Evolutionary conservation across 2,888 invertebrate species (phyloP).

Genomic region (Ernsta delagoae): DNA sequence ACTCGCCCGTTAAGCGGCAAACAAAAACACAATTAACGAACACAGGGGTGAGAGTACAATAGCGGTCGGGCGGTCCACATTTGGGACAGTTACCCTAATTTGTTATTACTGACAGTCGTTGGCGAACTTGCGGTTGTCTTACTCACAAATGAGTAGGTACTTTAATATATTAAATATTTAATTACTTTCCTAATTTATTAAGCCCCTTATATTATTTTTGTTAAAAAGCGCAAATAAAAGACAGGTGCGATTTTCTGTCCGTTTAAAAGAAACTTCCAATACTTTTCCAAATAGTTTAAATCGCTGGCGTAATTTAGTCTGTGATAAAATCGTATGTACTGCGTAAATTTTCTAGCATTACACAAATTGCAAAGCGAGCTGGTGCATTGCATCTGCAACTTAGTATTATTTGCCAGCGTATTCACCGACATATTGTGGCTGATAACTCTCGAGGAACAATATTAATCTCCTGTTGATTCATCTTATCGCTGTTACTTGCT

Average conservation of each 20-base stretch:
- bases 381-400: constrained; percentile 29
- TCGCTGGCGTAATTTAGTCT: no score
- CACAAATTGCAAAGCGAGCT: constrained; percentile 7
- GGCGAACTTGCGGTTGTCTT: constrained; percentile 66
- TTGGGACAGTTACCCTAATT: constrained; percentile 74
- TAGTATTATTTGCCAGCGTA: constrained; percentile 57
- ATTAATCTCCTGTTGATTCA: constrained; percentile 72
- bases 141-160: constrained; percentile 56
- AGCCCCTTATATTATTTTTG: neutral
- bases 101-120: constrained; percentile 69
- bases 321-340: no score
- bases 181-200: constrained; percentile 10
- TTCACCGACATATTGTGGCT: constrained; percentile 71
- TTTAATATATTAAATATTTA: constrained; percentile 18
- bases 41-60: constrained; percentile 65
- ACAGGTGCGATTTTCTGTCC: no score
- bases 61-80: constrained; percentile 55
- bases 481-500: constrained; percentile 73
- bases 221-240: no score
- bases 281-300: no score
- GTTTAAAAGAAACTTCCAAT: no score
- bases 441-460: constrained; percentile 69
- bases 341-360: neutral
- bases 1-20: constrained; percentile 63
- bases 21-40: constrained; percentile 77